A percentile compares a stretch with the other conserved stretches of the same genome.
Evolutionary conservation across 2,797 vertebrate species (phyloP).

Genomic region (Adrianichthys oophorus): DNA sequence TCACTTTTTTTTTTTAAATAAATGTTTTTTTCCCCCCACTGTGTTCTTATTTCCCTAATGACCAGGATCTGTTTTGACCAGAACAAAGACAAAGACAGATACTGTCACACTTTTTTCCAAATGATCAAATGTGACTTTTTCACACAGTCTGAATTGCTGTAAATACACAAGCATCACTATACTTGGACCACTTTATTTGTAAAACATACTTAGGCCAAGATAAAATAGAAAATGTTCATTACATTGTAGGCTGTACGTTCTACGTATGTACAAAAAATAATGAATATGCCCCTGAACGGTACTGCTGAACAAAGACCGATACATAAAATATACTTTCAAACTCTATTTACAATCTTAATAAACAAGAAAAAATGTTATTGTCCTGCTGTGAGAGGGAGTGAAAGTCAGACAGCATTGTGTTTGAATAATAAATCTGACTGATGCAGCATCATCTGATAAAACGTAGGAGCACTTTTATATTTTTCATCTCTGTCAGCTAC

Average conservation of each 20-base stretch:
- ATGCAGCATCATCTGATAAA: constrained; percentile 30
- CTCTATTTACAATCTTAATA: constrained; percentile 57
- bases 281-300: constrained; percentile 61
- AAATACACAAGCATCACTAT: constrained; percentile 51
- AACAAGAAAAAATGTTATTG: constrained; percentile 22
- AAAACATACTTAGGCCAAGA: constrained; percentile 75
- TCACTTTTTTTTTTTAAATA: constrained; percentile 63
- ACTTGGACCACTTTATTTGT: constrained; percentile 72
- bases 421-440: constrained; percentile 50
- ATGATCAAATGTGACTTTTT: constrained; percentile 24
- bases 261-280: constrained; percentile 79
- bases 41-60: constrained; percentile 12
- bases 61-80: no score
- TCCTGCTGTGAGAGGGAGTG: constrained; percentile 26
- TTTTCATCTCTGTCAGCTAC: no score
- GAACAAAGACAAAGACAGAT: constrained; percentile 3
- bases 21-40: constrained; percentile 38
- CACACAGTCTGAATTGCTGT: constrained; percentile 22
- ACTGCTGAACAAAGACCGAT: constrained; percentile 51
- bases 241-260: constrained; percentile 68
- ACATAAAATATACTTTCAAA: constrained; percentile 73
- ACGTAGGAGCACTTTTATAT: constrained; percentile 36
- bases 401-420: constrained; percentile 16
- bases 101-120: not conserved
- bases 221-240: constrained; percentile 78